These are phyloP conservation scores for Prionace glauca DNA, from an alignment of 2,797 vertebrate genomes.

Conservation along the genomic window DNA sequence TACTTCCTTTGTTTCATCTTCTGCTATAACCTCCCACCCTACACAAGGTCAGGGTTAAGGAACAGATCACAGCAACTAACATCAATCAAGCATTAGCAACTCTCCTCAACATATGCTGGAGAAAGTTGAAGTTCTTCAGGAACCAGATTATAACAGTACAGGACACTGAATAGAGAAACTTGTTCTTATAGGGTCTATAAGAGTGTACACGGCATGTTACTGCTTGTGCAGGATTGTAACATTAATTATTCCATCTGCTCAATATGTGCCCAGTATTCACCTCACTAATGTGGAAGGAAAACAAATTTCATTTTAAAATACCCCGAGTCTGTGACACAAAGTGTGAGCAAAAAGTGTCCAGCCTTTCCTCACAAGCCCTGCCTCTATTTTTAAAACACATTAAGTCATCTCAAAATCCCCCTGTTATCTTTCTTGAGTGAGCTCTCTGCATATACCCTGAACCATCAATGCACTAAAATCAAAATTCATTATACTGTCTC, in stretches of 20 bases:
- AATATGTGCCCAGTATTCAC: neutral
- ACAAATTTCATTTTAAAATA: neutral
- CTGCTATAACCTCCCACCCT: conserved; percentile 89
- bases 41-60: conserved; percentile 57
- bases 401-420: neutral
- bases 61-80: conserved; percentile 27
- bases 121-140: neutral
- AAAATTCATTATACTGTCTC: neutral
- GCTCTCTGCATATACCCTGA: neutral
- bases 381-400: neutral
- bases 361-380: neutral
- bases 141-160: neutral
- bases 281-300: neutral
- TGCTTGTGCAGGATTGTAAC: neutral
- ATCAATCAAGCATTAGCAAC: neutral
- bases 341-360: neutral
- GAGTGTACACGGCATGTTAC: neutral
- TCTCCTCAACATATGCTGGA: neutral
- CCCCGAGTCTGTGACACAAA: neutral
- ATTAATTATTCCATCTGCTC: neutral
- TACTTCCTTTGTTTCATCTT: conserved; percentile 80
- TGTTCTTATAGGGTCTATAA: neutral
- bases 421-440: neutral
- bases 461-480: neutral
- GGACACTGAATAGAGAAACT: neutral